Base-by-base conservation (phyloP, 2,888 invertebrate genomes). In the Prosapia bicincta region DNA sequence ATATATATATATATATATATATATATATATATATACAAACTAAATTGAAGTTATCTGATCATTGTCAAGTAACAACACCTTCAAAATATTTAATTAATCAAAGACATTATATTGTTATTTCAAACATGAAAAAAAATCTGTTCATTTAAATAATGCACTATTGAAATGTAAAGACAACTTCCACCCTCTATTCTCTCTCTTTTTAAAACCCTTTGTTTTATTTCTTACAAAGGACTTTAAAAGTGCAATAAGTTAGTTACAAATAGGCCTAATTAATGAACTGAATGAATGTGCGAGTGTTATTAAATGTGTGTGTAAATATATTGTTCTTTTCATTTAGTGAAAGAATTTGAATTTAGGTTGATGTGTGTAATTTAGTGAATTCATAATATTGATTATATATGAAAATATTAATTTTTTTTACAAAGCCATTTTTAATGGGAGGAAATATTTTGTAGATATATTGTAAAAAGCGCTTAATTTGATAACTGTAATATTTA, bases 381-480 rank as follows among this genome's bases (percentile, higher is more conserved):
- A 54, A 54, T 54, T 54, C n/a, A 54, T 54, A 54, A 54, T 38
- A 38, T 54, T 54, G 54, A 54, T 54, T 54, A 54, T 20, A 54
- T 10, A 67, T 26, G 25, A 25, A 25, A 26, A 67, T 26, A 20
- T 54, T 54, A 10, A 54, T 54, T 54, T 54, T 54, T 54, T 54
- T 54, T 54, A 54, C 54, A 9, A 54, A 54, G 54, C 54, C 54
- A 54, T 54, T 54, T 54, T 54, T 54, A 54, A 54, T 54, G 54
- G 54, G 9, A 54, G 54, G 20, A 54, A 54, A 54, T 54, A 54
- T 54, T 54, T 54, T 74, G 74, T 74, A 74, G 69, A 74, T 74
- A 74, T n/a, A 69, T 74, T 74, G 69, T 74, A 74, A 23, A 74
- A 74, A 74, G 54, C 13, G 74, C 69, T 74, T 74, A 65, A 74